These are phyloP conservation scores for Phengaris alcon DNA, from an alignment of 2,888 invertebrate genomes.

Conservation along the genomic window DNA sequence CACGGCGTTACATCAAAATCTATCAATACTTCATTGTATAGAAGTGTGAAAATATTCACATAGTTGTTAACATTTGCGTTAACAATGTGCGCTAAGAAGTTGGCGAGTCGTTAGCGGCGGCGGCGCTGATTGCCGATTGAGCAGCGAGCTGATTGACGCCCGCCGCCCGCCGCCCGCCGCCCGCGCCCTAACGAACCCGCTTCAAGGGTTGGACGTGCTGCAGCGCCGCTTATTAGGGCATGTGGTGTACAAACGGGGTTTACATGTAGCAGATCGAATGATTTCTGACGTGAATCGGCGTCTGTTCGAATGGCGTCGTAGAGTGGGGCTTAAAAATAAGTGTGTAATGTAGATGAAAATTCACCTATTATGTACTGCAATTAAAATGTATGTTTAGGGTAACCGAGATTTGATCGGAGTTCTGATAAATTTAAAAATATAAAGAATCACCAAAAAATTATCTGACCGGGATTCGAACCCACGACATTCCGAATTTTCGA, in stretches of 20 bases:
- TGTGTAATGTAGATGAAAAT: too few species aligned
- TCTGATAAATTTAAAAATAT: too few species aligned
- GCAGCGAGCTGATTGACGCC: conserved; percentile 77
- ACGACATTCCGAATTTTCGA: too few species aligned
- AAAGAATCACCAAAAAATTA: too few species aligned
- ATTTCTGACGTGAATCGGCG: not conserved
- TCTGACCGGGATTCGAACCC: too few species aligned
- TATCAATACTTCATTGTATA: conserved; percentile 31
- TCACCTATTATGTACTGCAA: too few species aligned
- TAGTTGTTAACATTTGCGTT: conserved; percentile 44
- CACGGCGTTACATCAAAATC: not conserved
- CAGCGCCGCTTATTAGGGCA: not conserved
- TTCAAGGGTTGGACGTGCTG: conserved; percentile 60
- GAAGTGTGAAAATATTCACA: conserved; percentile 35
- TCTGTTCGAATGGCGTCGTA: not conserved
- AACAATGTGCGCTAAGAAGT: conserved; percentile 62
- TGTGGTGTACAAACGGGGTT: conserved; percentile 8
- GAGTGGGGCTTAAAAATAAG: not conserved
- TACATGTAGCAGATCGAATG: not conserved
- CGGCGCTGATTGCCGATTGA: conserved; percentile 76
- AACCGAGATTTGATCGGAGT: too few species aligned
- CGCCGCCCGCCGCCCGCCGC: too few species aligned
- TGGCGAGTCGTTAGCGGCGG: conserved; percentile 69
- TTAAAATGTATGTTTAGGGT: too few species aligned
- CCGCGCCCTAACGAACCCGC: conserved; percentile 73